Evolutionary conservation across 2,888 invertebrate species (phyloP).

Genomic region (Torymus texanus): DNA sequence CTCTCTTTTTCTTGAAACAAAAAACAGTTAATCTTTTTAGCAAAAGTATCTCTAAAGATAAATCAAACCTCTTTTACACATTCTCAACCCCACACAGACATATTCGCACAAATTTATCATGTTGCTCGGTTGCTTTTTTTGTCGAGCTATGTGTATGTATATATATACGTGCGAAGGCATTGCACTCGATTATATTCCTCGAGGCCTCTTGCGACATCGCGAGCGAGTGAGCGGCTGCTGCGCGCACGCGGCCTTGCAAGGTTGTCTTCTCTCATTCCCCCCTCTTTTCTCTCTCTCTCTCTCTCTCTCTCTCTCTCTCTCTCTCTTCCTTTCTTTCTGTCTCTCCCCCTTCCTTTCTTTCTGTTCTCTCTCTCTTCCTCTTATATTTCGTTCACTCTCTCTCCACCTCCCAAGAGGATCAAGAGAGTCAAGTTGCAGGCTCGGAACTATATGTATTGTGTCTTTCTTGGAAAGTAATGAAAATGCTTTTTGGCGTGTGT

Average conservation of each 20-base stretch:
- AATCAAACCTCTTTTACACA: no score
- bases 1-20: no score
- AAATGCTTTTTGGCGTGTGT: no score
- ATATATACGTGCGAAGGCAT: constrained; percentile 28
- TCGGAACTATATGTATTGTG: no score
- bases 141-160: neutral
- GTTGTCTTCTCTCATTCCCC: constrained; percentile 22
- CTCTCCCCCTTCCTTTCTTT: neutral
- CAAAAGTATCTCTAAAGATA: no score
- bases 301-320: neutral
- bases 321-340: neutral
- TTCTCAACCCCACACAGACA: no score
- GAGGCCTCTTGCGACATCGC: constrained; percentile 37
- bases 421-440: no score
- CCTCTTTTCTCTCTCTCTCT: constrained; percentile 30
- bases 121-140: constrained; percentile 9
- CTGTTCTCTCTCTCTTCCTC: neutral
- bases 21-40: no score
- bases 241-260: constrained; percentile 45
- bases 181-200: constrained; percentile 47
- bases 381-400: neutral
- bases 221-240: neutral
- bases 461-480: no score
- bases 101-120: no score
- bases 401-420: no score